Evolutionary conservation across 2,113 vertebrate species (phyloP).

Genomic region (Burhinus bistriatus): DNA sequence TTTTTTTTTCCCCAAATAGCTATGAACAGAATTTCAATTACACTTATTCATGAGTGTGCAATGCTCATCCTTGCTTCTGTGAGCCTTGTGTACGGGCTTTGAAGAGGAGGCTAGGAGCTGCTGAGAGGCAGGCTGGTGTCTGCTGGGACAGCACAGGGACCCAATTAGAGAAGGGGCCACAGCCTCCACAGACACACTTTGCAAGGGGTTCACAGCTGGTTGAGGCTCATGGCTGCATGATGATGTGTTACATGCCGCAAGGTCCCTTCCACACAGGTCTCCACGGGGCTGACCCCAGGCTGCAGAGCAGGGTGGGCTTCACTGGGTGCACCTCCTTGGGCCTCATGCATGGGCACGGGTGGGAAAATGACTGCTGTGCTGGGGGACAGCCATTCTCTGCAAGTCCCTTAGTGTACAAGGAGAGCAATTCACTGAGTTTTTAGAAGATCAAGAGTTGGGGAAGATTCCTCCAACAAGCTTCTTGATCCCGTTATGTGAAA

Average conservation of each 20-base stretch:
- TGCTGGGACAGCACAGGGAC: background rate
- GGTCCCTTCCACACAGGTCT: background rate
- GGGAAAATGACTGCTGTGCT: background rate
- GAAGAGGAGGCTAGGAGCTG: background rate
- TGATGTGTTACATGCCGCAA: rapidly evolving
- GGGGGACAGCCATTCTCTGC: background rate
- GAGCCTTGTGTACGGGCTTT: background rate
- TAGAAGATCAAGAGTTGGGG: background rate
- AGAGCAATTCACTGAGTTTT: background rate
- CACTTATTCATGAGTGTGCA: constrained; percentile 46
- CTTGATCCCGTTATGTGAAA: background rate
- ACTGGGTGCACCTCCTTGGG: too few species aligned
- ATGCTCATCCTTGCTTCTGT: constrained; percentile 24
- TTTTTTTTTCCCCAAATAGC: constrained; percentile 7
- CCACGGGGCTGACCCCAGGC: background rate
- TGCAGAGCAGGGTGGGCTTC: background rate
- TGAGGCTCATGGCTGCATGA: rapidly evolving
- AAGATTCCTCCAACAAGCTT: background rate
- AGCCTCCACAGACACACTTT: background rate
- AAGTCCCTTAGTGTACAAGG: background rate
- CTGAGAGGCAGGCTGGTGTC: background rate
- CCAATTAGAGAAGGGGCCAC: rapidly evolving
- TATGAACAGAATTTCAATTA: constrained; percentile 66
- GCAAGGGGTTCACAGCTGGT: background rate
- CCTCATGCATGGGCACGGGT: rapidly evolving